Evolutionary conservation across 2,113 vertebrate species (phyloP), one percentile per base, ranked within the genome.

Genomic region (Sorex araneus): DNA sequence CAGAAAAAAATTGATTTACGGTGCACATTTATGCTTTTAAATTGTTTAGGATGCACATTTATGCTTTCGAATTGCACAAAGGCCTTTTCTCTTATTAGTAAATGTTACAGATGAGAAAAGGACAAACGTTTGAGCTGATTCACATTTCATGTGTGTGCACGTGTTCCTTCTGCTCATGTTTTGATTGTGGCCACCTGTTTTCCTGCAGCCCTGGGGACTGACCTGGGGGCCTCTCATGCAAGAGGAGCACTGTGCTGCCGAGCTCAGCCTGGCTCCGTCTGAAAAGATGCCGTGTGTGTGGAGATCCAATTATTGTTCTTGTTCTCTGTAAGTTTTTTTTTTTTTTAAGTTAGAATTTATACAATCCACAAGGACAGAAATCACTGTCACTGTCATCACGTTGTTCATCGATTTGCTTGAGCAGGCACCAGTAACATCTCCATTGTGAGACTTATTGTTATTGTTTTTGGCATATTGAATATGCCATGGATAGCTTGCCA

Each of bases 1-100:
- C 79, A 95, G 79, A 57, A 89, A 90, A 94, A 67, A 25, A 66
- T 8, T 54, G n/a, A 75, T 83, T 67, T 78, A 80, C n/a, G 30
- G 13, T 66, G 47, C 30, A 13, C 75, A 70, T 40, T 92, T 77
- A 76, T 30, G 13, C 25, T 57, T 84, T 81, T 92, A 45, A 57
- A 84, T 79, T 28, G 81, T n/a, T 71, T 4, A 81, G 74, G 87
- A 83, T 34, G 84, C 40, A 40, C 40, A 40, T 40, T 40, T 40
- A 40, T 40, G 36, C 63, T 57, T 84, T 63, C 60, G 19, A 63
- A 27, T 40, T 32, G 67, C 70, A 54, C 57, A 80, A 67, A 8
- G 18, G 27, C 70, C 25, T 63, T 82, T 81, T 76, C 40, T 77
- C 60, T 83, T 91, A 63, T 4, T 81, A 89, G 66, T 81, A 70